Evolutionary conservation across 1,140 invertebrate species (phyloP).

Genomic region (Caenorhabditis remanei): DNA sequence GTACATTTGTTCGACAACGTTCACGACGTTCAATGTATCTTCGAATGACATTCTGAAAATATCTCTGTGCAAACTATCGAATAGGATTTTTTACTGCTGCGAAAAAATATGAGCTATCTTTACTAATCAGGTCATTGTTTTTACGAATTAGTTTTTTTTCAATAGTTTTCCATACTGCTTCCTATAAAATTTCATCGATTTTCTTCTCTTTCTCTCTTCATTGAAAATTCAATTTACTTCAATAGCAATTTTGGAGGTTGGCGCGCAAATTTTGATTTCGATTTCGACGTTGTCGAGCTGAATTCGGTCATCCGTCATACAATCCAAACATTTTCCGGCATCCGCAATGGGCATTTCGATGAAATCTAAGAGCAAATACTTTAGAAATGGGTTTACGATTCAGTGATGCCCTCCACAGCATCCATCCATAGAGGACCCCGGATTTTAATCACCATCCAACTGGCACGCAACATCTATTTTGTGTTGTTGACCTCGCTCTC

Average conservation of each 20-base stretch:
- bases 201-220: background rate
- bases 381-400: constrained; percentile 3
- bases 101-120: too few relatives aligned
- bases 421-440: background rate
- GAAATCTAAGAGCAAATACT: constrained; percentile 49
- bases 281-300: constrained; percentile 27
- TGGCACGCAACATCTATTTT: constrained; percentile 28
- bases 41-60: background rate
- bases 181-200: background rate
- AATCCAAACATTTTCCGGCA: constrained; percentile 45
- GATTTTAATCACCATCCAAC: constrained; percentile 47
- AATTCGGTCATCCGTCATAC: constrained; percentile 50
- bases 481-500: constrained; percentile 14
- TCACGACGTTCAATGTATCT: constrained; percentile 6
- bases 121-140: too few relatives aligned
- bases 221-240: background rate
- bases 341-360: constrained; percentile 40
- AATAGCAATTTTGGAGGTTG: constrained; percentile 24
- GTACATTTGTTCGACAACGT: background rate
- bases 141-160: too few relatives aligned
- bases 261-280: constrained; percentile 42
- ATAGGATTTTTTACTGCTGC: too few relatives aligned
- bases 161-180: background rate
- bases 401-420: background rate
- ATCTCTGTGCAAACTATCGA: too few relatives aligned